phyloP scores from a whole-genome alignment of 1,140 invertebrate species.

The Holotrichia oblita region DNA sequence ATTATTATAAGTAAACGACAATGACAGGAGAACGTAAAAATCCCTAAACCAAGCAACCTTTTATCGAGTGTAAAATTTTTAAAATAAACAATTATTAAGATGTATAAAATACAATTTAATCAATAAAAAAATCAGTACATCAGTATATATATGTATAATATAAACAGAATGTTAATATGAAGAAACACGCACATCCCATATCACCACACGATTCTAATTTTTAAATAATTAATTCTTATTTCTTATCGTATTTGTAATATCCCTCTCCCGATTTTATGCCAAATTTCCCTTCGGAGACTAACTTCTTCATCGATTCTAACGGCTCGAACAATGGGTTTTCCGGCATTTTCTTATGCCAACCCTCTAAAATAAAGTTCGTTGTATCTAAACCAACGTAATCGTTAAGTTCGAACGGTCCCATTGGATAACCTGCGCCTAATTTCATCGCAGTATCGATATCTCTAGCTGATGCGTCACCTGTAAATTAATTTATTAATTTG shows the following conservation, averaged over 20 bases:
- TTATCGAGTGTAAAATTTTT: not conserved
- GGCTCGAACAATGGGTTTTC: constrained; percentile 77
- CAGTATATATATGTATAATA: not conserved
- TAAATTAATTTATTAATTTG: constrained; percentile 42
- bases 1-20: too few relatives aligned
- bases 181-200: not conserved
- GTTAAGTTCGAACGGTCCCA: constrained; percentile 83
- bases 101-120: not conserved
- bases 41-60: not conserved
- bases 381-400: constrained; percentile 84
- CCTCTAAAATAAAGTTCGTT: constrained; percentile 68
- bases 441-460: constrained; percentile 88
- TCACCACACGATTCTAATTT: constrained; percentile 24
- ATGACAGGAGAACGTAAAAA: not conserved
- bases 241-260: constrained; percentile 79
- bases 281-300: constrained; percentile 81
- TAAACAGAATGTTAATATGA: not conserved
- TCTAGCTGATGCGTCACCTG: constrained; percentile 71
- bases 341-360: constrained; percentile 81
- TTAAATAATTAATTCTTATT: too few relatives aligned
- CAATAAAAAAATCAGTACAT: constrained; percentile 3
- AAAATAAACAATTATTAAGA: not conserved
- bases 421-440: constrained; percentile 81
- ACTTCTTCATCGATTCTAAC: constrained; percentile 71
- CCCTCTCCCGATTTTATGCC: constrained; percentile 86